Evolutionary conservation across 2,888 invertebrate species (phyloP), one percentile per base, ranked within the genome.

Genomic region (Melanargia galathea): DNA sequence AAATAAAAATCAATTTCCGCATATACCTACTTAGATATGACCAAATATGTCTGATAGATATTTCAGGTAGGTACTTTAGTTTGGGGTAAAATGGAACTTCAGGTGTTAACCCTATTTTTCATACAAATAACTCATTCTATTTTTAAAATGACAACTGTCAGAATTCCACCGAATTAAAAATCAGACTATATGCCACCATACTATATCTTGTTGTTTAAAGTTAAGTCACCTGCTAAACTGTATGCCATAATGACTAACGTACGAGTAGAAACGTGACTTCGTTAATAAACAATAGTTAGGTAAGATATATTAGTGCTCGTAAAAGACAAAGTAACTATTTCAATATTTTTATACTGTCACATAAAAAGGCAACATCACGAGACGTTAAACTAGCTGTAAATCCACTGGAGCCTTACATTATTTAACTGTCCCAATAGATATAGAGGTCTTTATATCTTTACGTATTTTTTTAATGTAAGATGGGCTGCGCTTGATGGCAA

Each of bases 241-340:
- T n/a, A 49, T 26, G 26, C n/a, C 4, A 49, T 26, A 49, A 26
- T 8, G 13, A n/a, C n/a, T n/a, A n/a, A n/a, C n/a, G n/a, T n/a
- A n/a, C n/a, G n/a, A n/a, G n/a, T 7, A 20, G 18, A 52, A 52
- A 33, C 48, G 16, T 20, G 48, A 48, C 52, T 52, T 13, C 16
- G 1, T 48, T 13, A 13, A 20, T 20, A 52, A 35, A 48, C 35
- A 48, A 16, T n/a, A 35, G 33, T 58, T 40, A 40, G 13, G 35
- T 20, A 22, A n/a, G 48, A 43, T 59, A 48, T 58, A 65, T 65
- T 65, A 30, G 46, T 22, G 46, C 40, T 65, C 64, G 40, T 65
- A 62, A 62, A 65, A 56, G 43, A 64, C 61, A 64, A 57, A 61
- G 64, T 57, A 64, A 64, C 60, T 60, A 51, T 55, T 60, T 55